Evolutionary conservation across 1,140 invertebrate genomes (phyloP).

Genomic region (Acromyrmex heyeri): DNA sequence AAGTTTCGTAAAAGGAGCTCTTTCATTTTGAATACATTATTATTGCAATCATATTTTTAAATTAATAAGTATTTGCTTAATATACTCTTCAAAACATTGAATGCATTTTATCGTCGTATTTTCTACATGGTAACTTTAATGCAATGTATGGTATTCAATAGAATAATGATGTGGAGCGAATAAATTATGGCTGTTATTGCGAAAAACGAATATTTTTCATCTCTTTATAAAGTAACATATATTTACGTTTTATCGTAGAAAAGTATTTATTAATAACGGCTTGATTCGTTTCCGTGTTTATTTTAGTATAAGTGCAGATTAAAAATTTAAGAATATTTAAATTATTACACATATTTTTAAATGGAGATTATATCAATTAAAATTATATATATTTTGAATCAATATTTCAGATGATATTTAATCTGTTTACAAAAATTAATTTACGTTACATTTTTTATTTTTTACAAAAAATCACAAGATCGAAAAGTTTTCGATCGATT

Average conservation of each 20-base stretch:
- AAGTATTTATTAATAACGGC: not conserved
- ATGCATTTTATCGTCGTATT: not conserved
- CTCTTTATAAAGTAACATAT: not conserved
- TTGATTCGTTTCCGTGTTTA: not conserved
- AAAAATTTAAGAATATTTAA: not conserved
- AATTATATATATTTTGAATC: not conserved
- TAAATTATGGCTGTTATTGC: not conserved
- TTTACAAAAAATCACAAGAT: not conserved
- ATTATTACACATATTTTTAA: not conserved
- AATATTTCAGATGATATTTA: not conserved
- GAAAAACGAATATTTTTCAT: not conserved
- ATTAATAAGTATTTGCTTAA: slow-evolving; percentile 31
- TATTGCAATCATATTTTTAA: not conserved
- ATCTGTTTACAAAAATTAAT: not conserved
- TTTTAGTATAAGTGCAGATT: not conserved
- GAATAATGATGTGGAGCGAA: not conserved
- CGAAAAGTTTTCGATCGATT: not conserved
- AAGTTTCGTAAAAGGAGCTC: slow-evolving; percentile 5
- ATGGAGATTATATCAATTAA: not conserved
- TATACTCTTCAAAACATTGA: not conserved
- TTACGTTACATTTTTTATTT: not conserved
- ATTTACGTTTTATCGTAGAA: not conserved
- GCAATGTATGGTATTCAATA: not conserved
- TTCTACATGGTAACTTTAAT: slow-evolving; percentile 2
- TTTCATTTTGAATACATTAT: slow-evolving; percentile 9